phyloP scores from a whole-genome alignment of 2,888 invertebrate species.

The Andrena bucephala region DNA sequence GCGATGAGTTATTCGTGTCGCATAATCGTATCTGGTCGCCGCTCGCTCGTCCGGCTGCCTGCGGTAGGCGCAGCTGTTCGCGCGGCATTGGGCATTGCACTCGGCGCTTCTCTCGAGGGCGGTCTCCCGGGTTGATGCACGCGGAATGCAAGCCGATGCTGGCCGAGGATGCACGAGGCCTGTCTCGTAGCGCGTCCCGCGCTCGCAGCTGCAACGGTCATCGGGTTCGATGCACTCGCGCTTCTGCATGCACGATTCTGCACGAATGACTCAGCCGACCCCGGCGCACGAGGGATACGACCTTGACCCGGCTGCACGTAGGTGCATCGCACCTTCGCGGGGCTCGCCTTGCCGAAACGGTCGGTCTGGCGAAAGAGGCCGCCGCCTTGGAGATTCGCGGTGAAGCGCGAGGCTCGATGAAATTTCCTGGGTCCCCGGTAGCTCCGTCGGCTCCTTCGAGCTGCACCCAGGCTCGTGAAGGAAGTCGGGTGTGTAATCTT shows the following conservation, averaged over 20 bases:
- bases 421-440: not conserved
- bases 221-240: slow-evolving; percentile 83
- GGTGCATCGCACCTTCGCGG: slow-evolving; percentile 80
- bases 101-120: slow-evolving; percentile 80
- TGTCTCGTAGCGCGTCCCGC: slow-evolving; percentile 45
- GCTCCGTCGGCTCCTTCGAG: not conserved
- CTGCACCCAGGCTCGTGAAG: not conserved
- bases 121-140: slow-evolving; percentile 80
- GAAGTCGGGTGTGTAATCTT: not conserved
- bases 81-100: slow-evolving; percentile 79
- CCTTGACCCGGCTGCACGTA: slow-evolving; percentile 83
- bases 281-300: slow-evolving; percentile 78
- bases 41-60: slow-evolving; percentile 18
- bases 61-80: slow-evolving; percentile 68
- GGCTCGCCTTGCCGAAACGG: slow-evolving; percentile 37
- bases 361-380: slow-evolving; percentile 1
- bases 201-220: slow-evolving; percentile 82
- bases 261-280: slow-evolving; percentile 82
- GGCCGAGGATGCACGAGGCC: slow-evolving; percentile 72
- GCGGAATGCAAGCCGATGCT: slow-evolving; percentile 78
- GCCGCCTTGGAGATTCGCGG: not conserved
- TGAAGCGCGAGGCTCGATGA: not conserved
- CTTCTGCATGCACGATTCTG: slow-evolving; percentile 77
- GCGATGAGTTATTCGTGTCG: slow-evolving; percentile 15
- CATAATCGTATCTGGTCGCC: slow-evolving; percentile 39